Evolutionary conservation across 2,113 vertebrate genomes (phyloP).

Genomic region (Oncorhynchus kisutch): DNA sequence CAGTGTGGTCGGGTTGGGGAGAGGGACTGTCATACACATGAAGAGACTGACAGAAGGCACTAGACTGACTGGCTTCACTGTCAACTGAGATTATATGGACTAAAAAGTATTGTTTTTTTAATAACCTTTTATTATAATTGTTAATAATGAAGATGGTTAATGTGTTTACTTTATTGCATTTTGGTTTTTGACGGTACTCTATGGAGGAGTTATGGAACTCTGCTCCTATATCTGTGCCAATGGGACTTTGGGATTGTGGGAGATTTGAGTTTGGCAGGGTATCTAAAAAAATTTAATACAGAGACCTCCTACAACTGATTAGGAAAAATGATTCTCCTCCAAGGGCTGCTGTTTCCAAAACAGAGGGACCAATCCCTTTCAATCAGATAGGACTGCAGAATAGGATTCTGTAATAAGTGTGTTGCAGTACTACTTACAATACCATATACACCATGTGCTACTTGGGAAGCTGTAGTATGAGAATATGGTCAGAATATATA

Average conservation of each 20-base stretch:
- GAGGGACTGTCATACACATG: background rate
- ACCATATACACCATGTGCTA: too few relatives aligned
- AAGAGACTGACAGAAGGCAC: constrained; percentile 7
- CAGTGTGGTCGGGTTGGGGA: constrained; percentile 12
- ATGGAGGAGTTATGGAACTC: constrained; percentile 24
- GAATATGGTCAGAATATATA: too few relatives aligned
- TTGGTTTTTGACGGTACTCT: constrained; percentile 23
- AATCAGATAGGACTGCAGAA: too few relatives aligned
- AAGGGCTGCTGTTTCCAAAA: background rate
- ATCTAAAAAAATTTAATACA: background rate
- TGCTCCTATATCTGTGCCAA: constrained; percentile 49
- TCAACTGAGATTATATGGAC: constrained; percentile 43
- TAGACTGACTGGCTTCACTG: constrained; percentile 27
- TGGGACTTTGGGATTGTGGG: background rate
- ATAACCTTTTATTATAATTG: constrained; percentile 53
- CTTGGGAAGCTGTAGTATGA: too few relatives aligned
- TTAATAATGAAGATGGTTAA: constrained; percentile 29
- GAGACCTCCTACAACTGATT: background rate
- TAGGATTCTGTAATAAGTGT: too few relatives aligned
- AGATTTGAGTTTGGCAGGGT: constrained; percentile 14
- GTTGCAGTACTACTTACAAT: too few relatives aligned
- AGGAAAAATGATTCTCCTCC: background rate
- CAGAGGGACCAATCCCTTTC: background rate
- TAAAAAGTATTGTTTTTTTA: constrained; percentile 49
- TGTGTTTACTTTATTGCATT: constrained; percentile 51